Percentiles rank a stretch among this genome's conserved stretches.
These are phyloP conservation scores for Mastomys coucha DNA, from an alignment of 2,113 vertebrate species.

Conservation along the genomic window DNA sequence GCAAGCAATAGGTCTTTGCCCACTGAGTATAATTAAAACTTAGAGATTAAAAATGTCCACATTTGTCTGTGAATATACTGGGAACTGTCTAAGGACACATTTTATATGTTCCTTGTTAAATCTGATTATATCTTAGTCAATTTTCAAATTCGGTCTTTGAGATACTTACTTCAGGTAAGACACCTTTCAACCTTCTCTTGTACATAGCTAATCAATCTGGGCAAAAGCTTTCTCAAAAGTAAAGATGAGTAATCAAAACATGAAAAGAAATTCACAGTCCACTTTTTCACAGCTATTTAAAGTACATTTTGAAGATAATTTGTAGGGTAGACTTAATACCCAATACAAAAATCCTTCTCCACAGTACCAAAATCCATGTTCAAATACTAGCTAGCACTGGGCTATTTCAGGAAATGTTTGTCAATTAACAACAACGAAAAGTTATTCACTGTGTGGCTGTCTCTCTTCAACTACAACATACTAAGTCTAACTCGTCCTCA, in stretches of 20 bases:
- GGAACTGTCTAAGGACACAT: background rate
- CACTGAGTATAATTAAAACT: background rate
- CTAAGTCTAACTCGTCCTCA: background rate
- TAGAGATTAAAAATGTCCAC: background rate
- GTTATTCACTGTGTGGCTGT: background rate
- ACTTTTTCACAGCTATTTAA: background rate
- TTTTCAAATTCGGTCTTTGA: conserved; percentile 21
- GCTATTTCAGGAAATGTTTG: background rate
- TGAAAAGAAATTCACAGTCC: background rate
- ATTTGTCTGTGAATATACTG: background rate
- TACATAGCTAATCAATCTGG: conserved; percentile 20
- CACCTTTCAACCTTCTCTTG: conserved; percentile 32
- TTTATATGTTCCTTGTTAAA: background rate
- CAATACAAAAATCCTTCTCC: conserved; percentile 15
- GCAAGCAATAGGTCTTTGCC: background rate
- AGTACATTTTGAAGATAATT: background rate
- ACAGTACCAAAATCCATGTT: background rate
- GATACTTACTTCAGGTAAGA: conserved; percentile 15
- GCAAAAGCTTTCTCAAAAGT: conserved; percentile 10
- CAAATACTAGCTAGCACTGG: background rate
- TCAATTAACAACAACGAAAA: conserved; percentile 32
- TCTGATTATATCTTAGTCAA: background rate
- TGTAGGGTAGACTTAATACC: background rate
- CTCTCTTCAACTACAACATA: background rate
- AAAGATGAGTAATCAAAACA: background rate